Percentiles rank a stretch among this genome's conserved stretches.
These are phyloP conservation scores for Aldrovandia affinis DNA, from an alignment of 2,797 vertebrate species.

Conservation along the genomic window DNA sequence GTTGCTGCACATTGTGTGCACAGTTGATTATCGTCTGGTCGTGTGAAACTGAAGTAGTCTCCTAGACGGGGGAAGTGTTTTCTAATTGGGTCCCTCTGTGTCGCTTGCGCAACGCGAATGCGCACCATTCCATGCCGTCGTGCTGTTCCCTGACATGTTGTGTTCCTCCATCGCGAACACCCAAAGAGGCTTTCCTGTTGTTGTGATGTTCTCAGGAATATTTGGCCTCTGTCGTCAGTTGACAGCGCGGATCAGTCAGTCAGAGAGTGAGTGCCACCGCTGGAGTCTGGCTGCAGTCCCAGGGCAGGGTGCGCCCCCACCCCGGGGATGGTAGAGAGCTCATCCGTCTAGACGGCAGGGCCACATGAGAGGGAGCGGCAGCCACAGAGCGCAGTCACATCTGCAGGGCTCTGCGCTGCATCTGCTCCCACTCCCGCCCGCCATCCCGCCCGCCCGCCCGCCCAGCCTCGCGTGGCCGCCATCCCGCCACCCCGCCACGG, in stretches of 20 bases:
- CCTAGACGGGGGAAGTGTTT: background rate
- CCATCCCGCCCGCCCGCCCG: background rate
- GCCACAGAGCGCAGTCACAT: conserved; percentile 49
- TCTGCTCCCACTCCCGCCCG: conserved; percentile 25
- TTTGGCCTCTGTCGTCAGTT: conserved; percentile 38
- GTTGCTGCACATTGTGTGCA: background rate
- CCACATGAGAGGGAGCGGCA: conserved; percentile 52
- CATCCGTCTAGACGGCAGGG: conserved; percentile 51
- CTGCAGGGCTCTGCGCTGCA: conserved; percentile 36
- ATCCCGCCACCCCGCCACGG: background rate
- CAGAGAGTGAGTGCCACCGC: conserved; percentile 41
- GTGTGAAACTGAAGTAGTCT: background rate
- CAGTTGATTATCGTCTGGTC: background rate
- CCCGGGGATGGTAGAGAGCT: conserved; percentile 27
- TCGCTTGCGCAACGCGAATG: background rate
- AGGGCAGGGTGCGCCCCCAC: background rate
- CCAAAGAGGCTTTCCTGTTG: background rate
- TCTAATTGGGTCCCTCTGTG: background rate
- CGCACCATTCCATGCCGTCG: background rate
- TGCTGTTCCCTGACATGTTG: background rate
- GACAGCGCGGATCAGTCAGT: conserved; percentile 24
- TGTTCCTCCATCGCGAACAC: background rate
- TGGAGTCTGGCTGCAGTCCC: conserved; percentile 4
- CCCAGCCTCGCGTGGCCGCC: background rate
- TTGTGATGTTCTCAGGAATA: background rate